Conservation (phyloP, 1,140 invertebrate genomes). For the Cydia pomonella region DNA sequence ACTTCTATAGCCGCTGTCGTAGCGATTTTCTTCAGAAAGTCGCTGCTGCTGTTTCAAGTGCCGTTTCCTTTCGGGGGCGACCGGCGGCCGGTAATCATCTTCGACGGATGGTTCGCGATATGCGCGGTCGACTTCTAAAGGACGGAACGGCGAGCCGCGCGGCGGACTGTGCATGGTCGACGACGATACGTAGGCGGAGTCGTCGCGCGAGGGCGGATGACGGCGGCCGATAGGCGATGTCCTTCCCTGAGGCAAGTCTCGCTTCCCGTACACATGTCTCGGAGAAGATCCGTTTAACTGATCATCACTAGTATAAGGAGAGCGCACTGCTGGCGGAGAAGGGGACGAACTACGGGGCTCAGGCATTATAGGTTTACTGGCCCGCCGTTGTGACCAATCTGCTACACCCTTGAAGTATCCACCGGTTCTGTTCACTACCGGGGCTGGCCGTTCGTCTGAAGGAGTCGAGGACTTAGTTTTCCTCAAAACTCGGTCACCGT, state of each 20-base stretch:
- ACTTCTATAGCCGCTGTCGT: constrained; percentile 80
- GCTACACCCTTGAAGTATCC: constrained; percentile 87
- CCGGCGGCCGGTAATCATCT: constrained; percentile 77
- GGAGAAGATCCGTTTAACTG: constrained; percentile 76
- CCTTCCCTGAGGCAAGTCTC: constrained; percentile 71
- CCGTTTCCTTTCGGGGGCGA: constrained; percentile 83
- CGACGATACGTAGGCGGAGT: constrained; percentile 81
- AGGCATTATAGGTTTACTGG: constrained; percentile 73
- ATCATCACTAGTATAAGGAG: constrained; percentile 76
- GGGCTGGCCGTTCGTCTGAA: constrained; percentile 67
- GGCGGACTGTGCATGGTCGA: constrained; percentile 79
- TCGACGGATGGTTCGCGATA: constrained; percentile 73
- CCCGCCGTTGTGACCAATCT: constrained; percentile 88
- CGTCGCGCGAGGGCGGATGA: constrained; percentile 77
- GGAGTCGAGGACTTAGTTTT: constrained; percentile 75
- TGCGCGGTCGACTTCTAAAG: constrained; percentile 67
- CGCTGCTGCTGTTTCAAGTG: constrained; percentile 76
- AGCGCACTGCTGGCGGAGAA: constrained; percentile 74
- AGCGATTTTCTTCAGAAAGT: constrained; percentile 75
- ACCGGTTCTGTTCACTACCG: constrained; percentile 64
- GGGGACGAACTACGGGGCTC: constrained; percentile 72
- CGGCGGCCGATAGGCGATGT: constrained; percentile 74
- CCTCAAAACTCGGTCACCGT: constrained; percentile 64
- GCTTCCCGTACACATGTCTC: constrained; percentile 71
- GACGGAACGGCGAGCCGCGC: constrained; percentile 75